Conservation (phyloP, 2,113 vertebrate species). For the Nibea coibor region DNA sequence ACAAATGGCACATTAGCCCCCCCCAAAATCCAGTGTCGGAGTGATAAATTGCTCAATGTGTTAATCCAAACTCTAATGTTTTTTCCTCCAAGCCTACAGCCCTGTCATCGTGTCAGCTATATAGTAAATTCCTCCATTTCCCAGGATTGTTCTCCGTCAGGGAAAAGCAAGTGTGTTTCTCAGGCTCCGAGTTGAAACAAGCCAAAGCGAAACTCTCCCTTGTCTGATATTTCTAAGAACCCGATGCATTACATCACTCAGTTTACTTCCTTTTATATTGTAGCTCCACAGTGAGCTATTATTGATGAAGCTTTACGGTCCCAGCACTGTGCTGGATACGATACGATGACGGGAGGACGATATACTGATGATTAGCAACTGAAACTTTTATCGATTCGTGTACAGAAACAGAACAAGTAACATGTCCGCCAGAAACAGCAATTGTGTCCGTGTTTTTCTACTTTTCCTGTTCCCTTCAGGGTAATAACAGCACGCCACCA, state of each 20-base stretch:
- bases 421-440: background rate
- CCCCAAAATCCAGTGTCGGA: constrained; percentile 1
- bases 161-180: constrained; percentile 45
- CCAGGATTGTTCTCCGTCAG: constrained; percentile 70
- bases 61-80: constrained; percentile 10
- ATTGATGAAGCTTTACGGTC: constrained; percentile 38
- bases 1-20: background rate
- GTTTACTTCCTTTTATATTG: constrained; percentile 26
- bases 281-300: constrained; percentile 41
- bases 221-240: constrained; percentile 44
- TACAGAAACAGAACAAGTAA: background rate
- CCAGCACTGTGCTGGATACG: background rate
- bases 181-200: constrained; percentile 45
- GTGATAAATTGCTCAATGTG: constrained; percentile 37
- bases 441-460: background rate
- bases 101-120: constrained; percentile 51
- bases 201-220: constrained; percentile 32
- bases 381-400: constrained; percentile 25
- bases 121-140: constrained; percentile 63
- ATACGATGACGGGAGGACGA: constrained; percentile 1
- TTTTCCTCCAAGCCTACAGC: constrained; percentile 1
- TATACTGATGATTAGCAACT: constrained; percentile 17
- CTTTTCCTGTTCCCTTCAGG: background rate
- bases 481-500: constrained; percentile 21
- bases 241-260: constrained; percentile 57